phyloP scores from a whole-genome alignment of 23 tunicate species.

The Botrylloides violaceus region DNA sequence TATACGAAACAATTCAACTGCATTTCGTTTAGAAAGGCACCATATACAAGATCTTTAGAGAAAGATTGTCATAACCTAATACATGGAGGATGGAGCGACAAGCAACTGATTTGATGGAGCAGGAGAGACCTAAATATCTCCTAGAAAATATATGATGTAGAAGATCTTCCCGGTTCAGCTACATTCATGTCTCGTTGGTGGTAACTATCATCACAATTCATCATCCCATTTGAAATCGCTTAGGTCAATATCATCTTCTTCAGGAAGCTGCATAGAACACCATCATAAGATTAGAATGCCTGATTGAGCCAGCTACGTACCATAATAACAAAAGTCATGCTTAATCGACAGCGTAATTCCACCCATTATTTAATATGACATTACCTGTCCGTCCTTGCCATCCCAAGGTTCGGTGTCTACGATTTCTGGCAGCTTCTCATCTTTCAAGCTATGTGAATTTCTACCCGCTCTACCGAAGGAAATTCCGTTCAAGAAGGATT shows the following conservation, averaged over 20 bases:
- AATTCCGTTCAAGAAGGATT: conserved; percentile 60
- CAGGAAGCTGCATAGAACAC: conserved; percentile 35
- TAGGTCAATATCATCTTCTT: conserved; percentile 73
- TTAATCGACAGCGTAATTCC: too few species aligned
- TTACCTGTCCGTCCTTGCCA: conserved; percentile 85
- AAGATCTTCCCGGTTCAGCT: neutral
- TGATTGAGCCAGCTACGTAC: too few species aligned
- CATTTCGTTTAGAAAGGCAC: neutral
- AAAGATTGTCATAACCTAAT: neutral
- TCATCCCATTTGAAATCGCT: conserved; percentile 98
- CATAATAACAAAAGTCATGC: too few species aligned
- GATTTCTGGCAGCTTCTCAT: conserved; percentile 57
- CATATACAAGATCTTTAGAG: neutral
- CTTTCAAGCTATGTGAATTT: conserved; percentile 56
- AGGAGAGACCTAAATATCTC: neutral
- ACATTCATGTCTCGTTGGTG: neutral
- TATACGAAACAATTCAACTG: too few species aligned
- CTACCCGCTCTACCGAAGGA: conserved; percentile 64
- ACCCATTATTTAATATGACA: too few species aligned
- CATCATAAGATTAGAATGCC: neutral
- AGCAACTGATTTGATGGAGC: neutral
- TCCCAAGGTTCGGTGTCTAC: conserved; percentile 72
- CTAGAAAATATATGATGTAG: neutral
- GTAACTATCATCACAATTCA: conserved; percentile 61
- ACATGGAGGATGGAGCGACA: neutral